Evolutionary conservation across 2,797 vertebrate species (phyloP), one percentile per base, ranked within the genome.

Genomic region (Garrulus glandarius): DNA sequence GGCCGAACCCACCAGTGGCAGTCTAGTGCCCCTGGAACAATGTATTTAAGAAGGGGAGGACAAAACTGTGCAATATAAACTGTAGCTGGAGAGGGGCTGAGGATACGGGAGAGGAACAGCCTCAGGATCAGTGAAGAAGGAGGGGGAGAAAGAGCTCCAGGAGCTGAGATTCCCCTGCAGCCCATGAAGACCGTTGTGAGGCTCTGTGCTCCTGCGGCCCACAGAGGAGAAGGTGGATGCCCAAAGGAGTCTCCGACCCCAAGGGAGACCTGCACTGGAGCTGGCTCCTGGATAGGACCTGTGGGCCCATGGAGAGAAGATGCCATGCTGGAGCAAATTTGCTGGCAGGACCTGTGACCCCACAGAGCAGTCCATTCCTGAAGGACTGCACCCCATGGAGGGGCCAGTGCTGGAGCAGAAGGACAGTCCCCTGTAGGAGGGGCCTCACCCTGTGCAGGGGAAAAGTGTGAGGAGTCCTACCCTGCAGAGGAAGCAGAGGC

Each of bases 161-260:
- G 24, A n/a, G 30, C 56, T 69, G 30, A 41, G 34, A 39, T 53
- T 68, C 3, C 20, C 8, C 34, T 34, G 46, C 20, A 46, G 20
- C 13, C 34, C 6, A 2, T 11, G 29, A 20, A 29, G 19, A 29
- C 5, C 3, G 0, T 9, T 26, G 12, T 10, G 47, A 30, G 24
- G 11, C 11, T 39, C 13, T 19, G 19, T 29, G 29, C 12, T 21
- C 15, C 23, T 39, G 57, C 44, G 23, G 36, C 10, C 13, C 37
- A 34, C 4, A 13, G 29, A n/a, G 24, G 39, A 34, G n/a, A 39
- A 53, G 21, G 21, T 13, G 10, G 14, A 8, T 55, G 11, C 17
- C 30, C 30, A 47, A 34, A 26, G 15, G 17, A 47, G 30, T 9
- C 13, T 77, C 20, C 46, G 39, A 29, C 8, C 39, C 41, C 30